Evolutionary conservation across 2,113 vertebrate genomes (phyloP).

Genomic region (Gambusia affinis): DNA sequence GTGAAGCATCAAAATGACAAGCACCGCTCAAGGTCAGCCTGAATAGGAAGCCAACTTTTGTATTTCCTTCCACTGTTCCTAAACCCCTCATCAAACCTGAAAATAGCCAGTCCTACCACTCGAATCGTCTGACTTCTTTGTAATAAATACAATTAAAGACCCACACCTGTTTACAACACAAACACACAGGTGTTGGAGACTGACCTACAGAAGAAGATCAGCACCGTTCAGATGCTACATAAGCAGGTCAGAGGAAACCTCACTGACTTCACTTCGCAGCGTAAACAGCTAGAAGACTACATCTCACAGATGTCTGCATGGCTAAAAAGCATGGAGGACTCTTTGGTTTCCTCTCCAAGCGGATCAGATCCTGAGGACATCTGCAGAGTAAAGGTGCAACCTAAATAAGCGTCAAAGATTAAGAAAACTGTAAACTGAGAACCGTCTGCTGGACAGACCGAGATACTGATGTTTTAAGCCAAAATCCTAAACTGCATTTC

Average conservation of each 20-base stretch:
- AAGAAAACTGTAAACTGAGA: not conserved
- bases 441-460: not conserved
- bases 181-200: conserved; percentile 86
- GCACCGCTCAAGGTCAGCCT: no score
- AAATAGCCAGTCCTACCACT: no score
- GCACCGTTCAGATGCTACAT: conserved; percentile 83
- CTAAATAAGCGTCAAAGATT: not conserved
- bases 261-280: conserved; percentile 86
- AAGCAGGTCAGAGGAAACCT: conserved; percentile 85
- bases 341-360: conserved; percentile 76
- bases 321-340: conserved; percentile 85
- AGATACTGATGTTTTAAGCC: not conserved
- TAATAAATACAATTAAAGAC: no score
- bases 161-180: no score
- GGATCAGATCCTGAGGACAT: conserved; percentile 84
- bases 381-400: conserved; percentile 88
- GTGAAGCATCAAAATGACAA: no score
- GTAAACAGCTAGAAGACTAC: conserved; percentile 85
- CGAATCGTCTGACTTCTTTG: no score
- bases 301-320: conserved; percentile 84
- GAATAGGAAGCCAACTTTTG: no score
- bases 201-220: conserved; percentile 88
- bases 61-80: no score
- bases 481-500: not conserved
- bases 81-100: no score